Evolutionary conservation across 2,888 invertebrate genomes (phyloP).

Genomic region (Brachyptera risi): DNA sequence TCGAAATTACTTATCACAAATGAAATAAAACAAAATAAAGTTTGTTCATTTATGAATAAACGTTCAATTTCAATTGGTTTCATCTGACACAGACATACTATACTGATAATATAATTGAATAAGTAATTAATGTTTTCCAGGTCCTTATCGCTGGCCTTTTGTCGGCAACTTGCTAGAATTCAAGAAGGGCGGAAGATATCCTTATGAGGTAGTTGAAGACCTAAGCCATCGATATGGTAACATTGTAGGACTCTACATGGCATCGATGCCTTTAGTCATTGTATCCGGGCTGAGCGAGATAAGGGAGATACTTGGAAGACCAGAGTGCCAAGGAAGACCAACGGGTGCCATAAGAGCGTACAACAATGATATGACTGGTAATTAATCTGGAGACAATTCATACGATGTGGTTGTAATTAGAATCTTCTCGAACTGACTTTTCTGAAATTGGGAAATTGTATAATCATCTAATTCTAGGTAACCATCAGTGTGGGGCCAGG

Average conservation of each 20-base stretch:
- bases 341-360: slow-evolving; percentile 10
- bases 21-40: no score
- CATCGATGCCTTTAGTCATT: slow-evolving; percentile 2
- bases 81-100: no score
- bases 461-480: no score
- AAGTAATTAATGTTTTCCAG: background rate
- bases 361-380: slow-evolving; percentile 18
- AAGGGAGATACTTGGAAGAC: slow-evolving; percentile 18
- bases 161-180: slow-evolving; percentile 20
- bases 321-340: slow-evolving; percentile 23
- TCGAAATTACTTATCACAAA: no score
- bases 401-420: no score
- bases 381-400: no score
- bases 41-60: no score
- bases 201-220: slow-evolving; percentile 1
- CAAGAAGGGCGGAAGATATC: background rate
- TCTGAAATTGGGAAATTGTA: no score
- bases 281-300: slow-evolving; percentile 23
- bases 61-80: no score
- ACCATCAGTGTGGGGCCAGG: no score
- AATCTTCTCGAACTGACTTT: no score
- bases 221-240: slow-evolving; percentile 17
- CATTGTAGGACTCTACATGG: slow-evolving; percentile 15
- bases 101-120: no score
- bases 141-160: slow-evolving; percentile 19